phyloP scores from a whole-genome alignment of 2,797 vertebrate genomes.

The Intellagama lesueurii region DNA sequence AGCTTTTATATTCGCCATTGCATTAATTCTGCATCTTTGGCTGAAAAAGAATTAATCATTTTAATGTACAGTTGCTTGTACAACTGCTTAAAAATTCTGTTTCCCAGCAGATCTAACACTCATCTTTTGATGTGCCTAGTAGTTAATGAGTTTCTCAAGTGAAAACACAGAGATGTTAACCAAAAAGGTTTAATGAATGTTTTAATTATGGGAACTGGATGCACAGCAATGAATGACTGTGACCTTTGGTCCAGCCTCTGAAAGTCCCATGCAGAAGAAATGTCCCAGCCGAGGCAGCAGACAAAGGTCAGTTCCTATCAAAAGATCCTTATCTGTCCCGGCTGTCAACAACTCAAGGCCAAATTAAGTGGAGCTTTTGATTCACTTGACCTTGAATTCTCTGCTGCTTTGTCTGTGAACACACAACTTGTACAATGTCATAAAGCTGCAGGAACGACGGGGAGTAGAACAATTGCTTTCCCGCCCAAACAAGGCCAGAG shows the following conservation, averaged over 20 bases:
- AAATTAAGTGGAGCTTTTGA: constrained; percentile 52
- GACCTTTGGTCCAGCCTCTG: constrained; percentile 40
- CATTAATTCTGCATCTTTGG: background rate
- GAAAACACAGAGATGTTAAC: constrained; percentile 56
- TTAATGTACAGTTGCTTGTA: constrained; percentile 39
- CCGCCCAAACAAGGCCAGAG: constrained; percentile 25
- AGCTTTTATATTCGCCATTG: constrained; percentile 14
- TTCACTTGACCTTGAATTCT: constrained; percentile 51
- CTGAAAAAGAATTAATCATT: constrained; percentile 43
- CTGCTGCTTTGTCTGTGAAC: constrained; percentile 11
- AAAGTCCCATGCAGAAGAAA: constrained; percentile 48
- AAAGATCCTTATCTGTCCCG: constrained; percentile 41
- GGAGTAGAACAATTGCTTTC: constrained; percentile 30
- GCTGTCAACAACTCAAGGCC: constrained; percentile 56
- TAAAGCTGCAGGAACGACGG: constrained; percentile 38
- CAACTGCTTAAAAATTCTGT: background rate
- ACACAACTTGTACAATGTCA: background rate
- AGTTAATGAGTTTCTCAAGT: constrained; percentile 62
- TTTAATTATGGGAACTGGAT: constrained; percentile 55
- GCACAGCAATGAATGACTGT: constrained; percentile 6
- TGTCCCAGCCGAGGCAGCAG: constrained; percentile 32
- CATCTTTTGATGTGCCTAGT: constrained; percentile 41
- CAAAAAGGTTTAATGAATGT: constrained; percentile 31
- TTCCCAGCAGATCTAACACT: constrained; percentile 42
- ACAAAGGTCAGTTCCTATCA: constrained; percentile 54